Conservation (phyloP, 2,888 invertebrate genomes). For the Acrobasis repandana region DNA sequence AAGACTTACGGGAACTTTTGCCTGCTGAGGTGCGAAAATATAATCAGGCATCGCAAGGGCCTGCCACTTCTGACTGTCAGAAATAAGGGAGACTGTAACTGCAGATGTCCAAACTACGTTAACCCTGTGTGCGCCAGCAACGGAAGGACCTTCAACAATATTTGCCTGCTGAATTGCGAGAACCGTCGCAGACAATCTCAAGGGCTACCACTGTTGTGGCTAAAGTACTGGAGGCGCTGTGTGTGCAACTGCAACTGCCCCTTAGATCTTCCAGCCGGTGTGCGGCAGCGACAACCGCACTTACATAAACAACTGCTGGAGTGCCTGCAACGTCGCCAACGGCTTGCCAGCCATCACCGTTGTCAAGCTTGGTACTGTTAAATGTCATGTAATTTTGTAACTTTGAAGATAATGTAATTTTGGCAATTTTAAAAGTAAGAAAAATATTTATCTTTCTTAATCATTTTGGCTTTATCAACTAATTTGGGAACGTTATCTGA, state of each 20-base stretch:
- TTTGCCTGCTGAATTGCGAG: slow-evolving; percentile 36
- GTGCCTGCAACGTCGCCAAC: slow-evolving; percentile 21
- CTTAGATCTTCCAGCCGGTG: slow-evolving; percentile 34
- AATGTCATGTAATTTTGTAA: background rate
- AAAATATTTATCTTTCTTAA: background rate
- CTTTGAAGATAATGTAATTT: background rate
- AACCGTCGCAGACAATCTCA: background rate
- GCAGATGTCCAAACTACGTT: slow-evolving; percentile 28
- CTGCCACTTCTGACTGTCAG: slow-evolving; percentile 14
- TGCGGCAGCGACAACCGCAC: slow-evolving; percentile 44
- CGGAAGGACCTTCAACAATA: slow-evolving; percentile 41
- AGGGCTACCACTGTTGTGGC: background rate
- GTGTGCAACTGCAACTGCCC: slow-evolving; percentile 9
- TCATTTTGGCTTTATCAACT: background rate
- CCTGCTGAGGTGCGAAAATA: slow-evolving; percentile 34
- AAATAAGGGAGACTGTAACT: slow-evolving; percentile 20
- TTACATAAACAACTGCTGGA: slow-evolving; percentile 45
- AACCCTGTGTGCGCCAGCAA: slow-evolving; percentile 45
- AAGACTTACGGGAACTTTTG: slow-evolving; percentile 33
- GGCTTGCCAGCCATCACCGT: slow-evolving; percentile 6
- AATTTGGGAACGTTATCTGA: too few relatives aligned
- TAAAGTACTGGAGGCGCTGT: background rate
- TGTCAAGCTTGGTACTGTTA: slow-evolving; percentile 18
- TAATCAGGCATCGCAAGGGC: slow-evolving; percentile 15
- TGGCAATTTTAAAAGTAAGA: background rate